Conservation (phyloP, 1,140 invertebrate species). For the Ceratina japonica region DNA sequence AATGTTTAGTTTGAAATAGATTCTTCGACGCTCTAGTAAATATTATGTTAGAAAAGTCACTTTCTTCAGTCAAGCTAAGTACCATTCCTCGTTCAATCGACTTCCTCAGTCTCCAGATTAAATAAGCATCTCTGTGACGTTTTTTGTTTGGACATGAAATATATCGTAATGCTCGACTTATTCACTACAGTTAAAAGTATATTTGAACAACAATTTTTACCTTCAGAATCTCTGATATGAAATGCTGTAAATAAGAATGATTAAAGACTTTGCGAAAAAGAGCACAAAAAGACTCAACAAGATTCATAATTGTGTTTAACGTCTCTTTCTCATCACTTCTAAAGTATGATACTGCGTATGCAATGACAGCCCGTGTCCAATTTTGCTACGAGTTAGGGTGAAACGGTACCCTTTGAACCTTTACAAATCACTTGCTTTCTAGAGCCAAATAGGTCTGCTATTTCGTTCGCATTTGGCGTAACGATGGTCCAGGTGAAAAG, state of each 20-base stretch:
- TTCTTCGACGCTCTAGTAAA: too few species aligned
- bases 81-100: too few species aligned
- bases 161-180: not conserved
- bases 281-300: too few species aligned
- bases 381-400: not conserved
- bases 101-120: too few species aligned
- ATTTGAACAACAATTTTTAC: not conserved
- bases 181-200: not conserved
- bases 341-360: not conserved
- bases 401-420: not conserved
- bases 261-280: not conserved
- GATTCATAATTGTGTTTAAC: not conserved
- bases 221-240: not conserved
- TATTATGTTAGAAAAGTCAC: too few species aligned
- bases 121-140: too few species aligned
- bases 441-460: too few species aligned
- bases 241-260: not conserved
- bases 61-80: too few species aligned
- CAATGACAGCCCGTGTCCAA: too few species aligned
- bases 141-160: too few species aligned
- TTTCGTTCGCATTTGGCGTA: not conserved
- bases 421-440: not conserved
- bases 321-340: too few species aligned
- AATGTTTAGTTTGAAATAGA: too few species aligned
- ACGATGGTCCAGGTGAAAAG: not conserved